These are phyloP conservation scores for Sogatella furcifera DNA, from an alignment of 1,140 invertebrate species.

Conservation along the genomic window DNA sequence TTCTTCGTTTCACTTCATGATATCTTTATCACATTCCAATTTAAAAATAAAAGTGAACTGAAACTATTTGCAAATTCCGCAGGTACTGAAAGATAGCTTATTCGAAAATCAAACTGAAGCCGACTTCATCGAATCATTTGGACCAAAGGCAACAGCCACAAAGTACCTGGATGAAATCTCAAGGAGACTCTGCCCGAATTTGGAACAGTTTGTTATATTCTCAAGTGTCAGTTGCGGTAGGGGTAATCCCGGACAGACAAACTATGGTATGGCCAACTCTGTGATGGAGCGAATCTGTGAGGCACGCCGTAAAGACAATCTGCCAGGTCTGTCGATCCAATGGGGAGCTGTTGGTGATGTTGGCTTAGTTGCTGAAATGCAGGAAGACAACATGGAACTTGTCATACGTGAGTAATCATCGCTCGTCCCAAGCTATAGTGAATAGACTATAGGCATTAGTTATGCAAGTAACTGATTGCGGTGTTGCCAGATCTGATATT, in stretches of 20 bases:
- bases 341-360: slow-evolving; percentile 61
- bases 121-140: slow-evolving; percentile 41
- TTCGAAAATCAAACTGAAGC: slow-evolving; percentile 50
- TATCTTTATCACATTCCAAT: no score
- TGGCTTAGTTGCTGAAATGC: slow-evolving; percentile 66
- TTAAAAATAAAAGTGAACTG: no score
- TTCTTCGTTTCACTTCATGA: no score
- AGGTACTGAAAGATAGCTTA: slow-evolving; percentile 47
- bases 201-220: slow-evolving; percentile 61
- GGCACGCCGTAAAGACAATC: slow-evolving; percentile 39
- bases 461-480: no score
- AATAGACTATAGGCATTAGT: no score
- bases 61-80: slow-evolving; percentile 27
- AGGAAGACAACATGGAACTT: slow-evolving; percentile 64
- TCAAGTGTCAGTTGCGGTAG: slow-evolving; percentile 80
- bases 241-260: slow-evolving; percentile 80
- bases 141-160: slow-evolving; percentile 48
- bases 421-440: no score
- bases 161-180: slow-evolving; percentile 46
- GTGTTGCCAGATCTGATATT: no score
- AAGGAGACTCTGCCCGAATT: slow-evolving; percentile 40
- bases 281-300: slow-evolving; percentile 64
- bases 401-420: slow-evolving; percentile 39
- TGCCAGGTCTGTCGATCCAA: slow-evolving; percentile 54
- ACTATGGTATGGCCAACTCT: slow-evolving; percentile 71